These are phyloP conservation scores for Alosa sapidissima DNA, from an alignment of 2,797 vertebrate genomes.

Conservation along the genomic window DNA sequence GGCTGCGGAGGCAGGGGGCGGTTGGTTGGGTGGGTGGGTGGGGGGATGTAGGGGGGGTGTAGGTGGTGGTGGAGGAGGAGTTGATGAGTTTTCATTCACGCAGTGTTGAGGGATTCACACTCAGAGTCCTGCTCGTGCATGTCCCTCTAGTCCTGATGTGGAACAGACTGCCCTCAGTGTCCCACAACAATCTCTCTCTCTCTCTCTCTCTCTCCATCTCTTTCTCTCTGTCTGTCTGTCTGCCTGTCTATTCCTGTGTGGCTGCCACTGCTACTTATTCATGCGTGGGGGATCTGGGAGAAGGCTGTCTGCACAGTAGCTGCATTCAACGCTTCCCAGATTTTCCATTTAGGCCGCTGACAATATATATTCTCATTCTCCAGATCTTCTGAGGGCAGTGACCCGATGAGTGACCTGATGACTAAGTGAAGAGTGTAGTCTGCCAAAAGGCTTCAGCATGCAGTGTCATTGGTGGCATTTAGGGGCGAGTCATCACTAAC, in stretches of 20 bases:
- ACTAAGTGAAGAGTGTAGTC: slow-evolving; percentile 23
- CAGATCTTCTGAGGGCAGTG: neutral
- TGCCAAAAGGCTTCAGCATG: neutral
- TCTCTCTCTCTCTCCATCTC: neutral
- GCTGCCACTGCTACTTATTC: neutral
- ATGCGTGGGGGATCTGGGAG: neutral
- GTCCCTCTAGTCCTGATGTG: neutral
- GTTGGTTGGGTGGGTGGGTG: no score
- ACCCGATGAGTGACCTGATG: no score
- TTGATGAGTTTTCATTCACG: slow-evolving; percentile 3
- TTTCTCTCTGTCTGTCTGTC: neutral
- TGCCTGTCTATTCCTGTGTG: neutral
- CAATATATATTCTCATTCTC: neutral
- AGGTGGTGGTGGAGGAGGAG: neutral
- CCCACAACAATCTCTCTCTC: neutral
- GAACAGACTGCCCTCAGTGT: neutral
- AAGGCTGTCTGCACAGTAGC: neutral
- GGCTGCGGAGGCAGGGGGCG: neutral
- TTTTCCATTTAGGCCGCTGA: neutral
- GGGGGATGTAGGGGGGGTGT: no score
- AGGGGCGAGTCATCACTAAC: neutral
- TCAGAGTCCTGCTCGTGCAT: neutral
- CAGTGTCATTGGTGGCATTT: neutral
- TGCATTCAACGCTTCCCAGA: neutral
- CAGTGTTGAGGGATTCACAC: slow-evolving; percentile 8